Percentiles rank a stretch among this genome's conserved stretches.
Conservation (phyloP, 2,797 vertebrate genomes). For the Mionectes olivaceus region DNA sequence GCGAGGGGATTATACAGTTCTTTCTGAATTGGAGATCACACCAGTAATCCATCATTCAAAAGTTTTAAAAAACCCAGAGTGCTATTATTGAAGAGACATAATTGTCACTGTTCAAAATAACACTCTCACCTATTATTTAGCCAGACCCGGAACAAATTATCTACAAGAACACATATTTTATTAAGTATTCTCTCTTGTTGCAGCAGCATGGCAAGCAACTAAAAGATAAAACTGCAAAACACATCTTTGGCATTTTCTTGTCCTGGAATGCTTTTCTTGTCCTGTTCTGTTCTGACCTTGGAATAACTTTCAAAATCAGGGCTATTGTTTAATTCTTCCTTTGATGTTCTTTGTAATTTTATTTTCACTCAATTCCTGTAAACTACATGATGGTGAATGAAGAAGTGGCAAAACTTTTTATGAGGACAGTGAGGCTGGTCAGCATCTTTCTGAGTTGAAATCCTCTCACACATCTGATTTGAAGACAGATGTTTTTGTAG, state of each 20-base stretch:
- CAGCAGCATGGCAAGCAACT: background rate
- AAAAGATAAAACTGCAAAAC: background rate
- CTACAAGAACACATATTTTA: background rate
- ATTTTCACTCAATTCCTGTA: background rate
- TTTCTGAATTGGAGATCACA: background rate
- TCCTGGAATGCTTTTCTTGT: background rate
- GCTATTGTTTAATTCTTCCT: background rate
- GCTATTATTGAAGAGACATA: background rate
- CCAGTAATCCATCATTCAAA: background rate
- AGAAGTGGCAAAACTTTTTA: constrained; percentile 13
- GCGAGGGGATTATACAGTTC: background rate
- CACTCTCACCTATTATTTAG: background rate
- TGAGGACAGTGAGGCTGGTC: background rate
- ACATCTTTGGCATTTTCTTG: background rate
- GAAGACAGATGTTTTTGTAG: background rate
- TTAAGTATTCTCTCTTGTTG: background rate
- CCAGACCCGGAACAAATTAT: background rate
- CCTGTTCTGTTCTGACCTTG: background rate
- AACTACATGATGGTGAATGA: background rate
- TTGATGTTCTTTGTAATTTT: constrained; percentile 3
- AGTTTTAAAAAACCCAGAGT: background rate
- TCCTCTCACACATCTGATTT: background rate
- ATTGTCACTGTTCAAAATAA: background rate
- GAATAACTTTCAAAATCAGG: background rate
- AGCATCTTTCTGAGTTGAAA: constrained; percentile 16